Conservation (phyloP, 37 sponge, comb jelly and placozoan genomes). For the Spongia lamella region DNA sequence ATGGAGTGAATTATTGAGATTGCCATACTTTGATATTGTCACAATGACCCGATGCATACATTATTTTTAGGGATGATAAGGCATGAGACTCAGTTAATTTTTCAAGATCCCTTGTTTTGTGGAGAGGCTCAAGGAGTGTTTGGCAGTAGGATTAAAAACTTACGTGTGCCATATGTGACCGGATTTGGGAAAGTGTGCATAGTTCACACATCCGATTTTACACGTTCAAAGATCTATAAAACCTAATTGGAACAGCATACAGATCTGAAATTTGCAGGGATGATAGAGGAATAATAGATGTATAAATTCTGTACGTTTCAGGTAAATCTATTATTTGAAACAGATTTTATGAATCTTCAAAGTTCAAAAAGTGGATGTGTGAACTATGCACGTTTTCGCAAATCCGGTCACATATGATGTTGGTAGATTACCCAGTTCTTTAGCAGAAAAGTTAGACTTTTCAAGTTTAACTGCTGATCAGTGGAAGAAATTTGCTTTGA, state of each 20-base stretch:
- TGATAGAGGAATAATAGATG: too few species aligned
- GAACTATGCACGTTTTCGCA: too few species aligned
- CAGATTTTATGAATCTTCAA: too few species aligned
- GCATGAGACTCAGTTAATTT: not conserved
- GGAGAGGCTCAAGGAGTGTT: not conserved
- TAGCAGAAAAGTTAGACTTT: not conserved
- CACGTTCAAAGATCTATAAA: too few species aligned
- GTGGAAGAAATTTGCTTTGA: constrained; percentile 13
- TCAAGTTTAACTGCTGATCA: constrained; percentile 1
- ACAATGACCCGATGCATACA: constrained; percentile 17
- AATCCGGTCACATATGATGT: constrained; percentile 13
- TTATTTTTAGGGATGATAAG: constrained; percentile 4
- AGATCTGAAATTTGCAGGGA: too few species aligned
- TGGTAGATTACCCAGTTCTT: constrained; percentile 7
- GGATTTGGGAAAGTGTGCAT: too few species aligned
- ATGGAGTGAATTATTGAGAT: too few species aligned
- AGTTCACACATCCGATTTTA: too few species aligned
- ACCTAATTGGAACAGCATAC: too few species aligned
- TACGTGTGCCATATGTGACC: constrained; percentile 12
- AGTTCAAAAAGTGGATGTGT: too few species aligned
- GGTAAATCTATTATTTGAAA: too few species aligned
- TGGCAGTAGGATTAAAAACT: not conserved
- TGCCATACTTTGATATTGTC: not conserved
- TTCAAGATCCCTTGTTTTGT: not conserved
- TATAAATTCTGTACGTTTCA: too few species aligned